These are phyloP conservation scores for Mesoclemmys tuberculata DNA, from an alignment of 2,113 vertebrate species.

Conservation along the genomic window DNA sequence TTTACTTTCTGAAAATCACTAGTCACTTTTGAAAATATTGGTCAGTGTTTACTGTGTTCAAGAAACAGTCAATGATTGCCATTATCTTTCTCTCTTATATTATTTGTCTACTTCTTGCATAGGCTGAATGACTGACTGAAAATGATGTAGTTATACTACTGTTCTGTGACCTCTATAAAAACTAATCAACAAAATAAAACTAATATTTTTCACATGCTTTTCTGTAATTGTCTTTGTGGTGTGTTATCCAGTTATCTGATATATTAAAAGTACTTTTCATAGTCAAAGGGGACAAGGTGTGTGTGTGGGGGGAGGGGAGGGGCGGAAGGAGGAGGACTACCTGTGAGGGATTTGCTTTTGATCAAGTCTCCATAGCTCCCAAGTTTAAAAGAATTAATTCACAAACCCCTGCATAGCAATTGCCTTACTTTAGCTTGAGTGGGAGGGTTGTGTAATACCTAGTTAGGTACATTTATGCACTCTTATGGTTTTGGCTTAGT, in stretches of 20 bases:
- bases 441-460: background rate
- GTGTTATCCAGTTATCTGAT: background rate
- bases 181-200: background rate
- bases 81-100: background rate
- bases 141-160: background rate
- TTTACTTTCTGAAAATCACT: background rate
- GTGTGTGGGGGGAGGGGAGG: no score
- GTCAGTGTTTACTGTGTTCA: background rate
- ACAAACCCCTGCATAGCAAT: background rate
- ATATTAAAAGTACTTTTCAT: background rate
- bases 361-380: background rate
- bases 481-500: fast-evolving
- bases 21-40: background rate
- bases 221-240: background rate
- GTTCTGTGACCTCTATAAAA: background rate
- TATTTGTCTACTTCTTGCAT: background rate
- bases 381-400: background rate
- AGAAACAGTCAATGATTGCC: background rate
- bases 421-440: background rate
- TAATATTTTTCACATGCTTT: background rate
- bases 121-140: background rate
- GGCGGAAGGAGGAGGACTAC: background rate
- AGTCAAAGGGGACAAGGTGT: background rate
- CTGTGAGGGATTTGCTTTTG: background rate
- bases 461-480: background rate